Base-by-base conservation (phyloP, 2,888 invertebrate genomes). In the Chouioia cunea region DNA sequence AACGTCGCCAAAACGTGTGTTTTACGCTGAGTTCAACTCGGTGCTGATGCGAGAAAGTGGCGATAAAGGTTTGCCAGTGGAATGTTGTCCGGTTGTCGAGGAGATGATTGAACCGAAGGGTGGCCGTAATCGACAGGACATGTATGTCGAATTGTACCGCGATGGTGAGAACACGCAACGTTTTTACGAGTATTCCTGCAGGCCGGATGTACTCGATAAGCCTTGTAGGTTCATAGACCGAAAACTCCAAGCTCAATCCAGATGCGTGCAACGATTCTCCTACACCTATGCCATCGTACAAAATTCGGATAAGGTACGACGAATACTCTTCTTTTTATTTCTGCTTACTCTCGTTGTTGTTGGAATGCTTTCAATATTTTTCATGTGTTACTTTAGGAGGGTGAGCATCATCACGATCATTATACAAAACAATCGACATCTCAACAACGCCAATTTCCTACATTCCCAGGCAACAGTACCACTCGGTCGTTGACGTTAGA, bases 231-330 rank as follows among this genome's bases (percentile, higher is more conserved):
- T 93, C 86, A 88, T 94, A 79, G 92, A 93, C 85, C 89, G 89
- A n/a, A 88, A 90, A 72, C 87, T 92, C 62, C 89, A 89, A 84
- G 89, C 89, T 79, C 90, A 90, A 74, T 93, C 94, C n/a, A 88
- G 89, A 79, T 96, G 96, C 86, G 91, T 93, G 57, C 95, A 96
- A 84, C 91, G 92, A 84, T 93, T 92, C 85, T 92, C 93, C 57
- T 95, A 92, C 83, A 91, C 93, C 3, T 96, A 96, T 86, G 96
- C 95, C 66, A 88, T 95, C 77, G 92, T 95, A 69, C 89, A 92
- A 89, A 92, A 77, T 91, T 91, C 81, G 87, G 87, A n/a, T n/a
- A n/a, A n/a, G n/a, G n/a, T n/a, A n/a, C n/a, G n/a, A n/a, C n/a
- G n/a, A n/a, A n/a, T n/a, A n/a, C n/a, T n/a, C n/a, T n/a, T n/a